phyloP scores from a whole-genome alignment of 2,888 invertebrate species.

The Andrena fulva region DNA sequence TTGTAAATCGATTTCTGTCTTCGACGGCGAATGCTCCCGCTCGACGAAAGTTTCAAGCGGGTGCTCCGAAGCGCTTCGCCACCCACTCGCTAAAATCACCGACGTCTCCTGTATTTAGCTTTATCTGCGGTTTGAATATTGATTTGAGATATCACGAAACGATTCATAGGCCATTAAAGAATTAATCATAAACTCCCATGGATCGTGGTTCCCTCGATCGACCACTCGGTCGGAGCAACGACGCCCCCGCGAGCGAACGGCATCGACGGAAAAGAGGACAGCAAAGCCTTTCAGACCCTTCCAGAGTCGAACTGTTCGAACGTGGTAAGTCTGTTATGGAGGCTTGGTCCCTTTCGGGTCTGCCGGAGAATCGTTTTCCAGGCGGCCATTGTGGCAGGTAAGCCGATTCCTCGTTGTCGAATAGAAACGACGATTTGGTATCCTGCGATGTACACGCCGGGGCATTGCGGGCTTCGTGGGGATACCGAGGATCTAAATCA shows the following conservation, averaged over 20 bases:
- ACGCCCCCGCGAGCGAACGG: background rate
- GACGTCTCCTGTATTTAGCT: too few species aligned
- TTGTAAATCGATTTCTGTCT: slow-evolving; percentile 46
- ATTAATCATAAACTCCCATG: too few species aligned
- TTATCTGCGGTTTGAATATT: too few species aligned
- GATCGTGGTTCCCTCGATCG: too few species aligned
- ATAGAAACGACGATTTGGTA: slow-evolving; percentile 72
- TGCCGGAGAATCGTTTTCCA: slow-evolving; percentile 69
- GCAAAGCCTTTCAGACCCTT: slow-evolving; percentile 55
- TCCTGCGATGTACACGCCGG: slow-evolving; percentile 62
- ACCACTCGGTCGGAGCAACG: too few species aligned
- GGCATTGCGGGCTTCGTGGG: slow-evolving; percentile 50
- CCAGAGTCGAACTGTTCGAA: slow-evolving; percentile 67
- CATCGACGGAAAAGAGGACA: slow-evolving; percentile 39
- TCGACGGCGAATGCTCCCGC: too few species aligned
- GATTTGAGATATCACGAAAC: too few species aligned
- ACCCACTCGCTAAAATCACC: too few species aligned
- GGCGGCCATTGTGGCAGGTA: slow-evolving; percentile 67
- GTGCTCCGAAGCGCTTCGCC: too few species aligned
- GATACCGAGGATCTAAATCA: slow-evolving; percentile 60
- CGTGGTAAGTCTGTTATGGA: slow-evolving; percentile 72
- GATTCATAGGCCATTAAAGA: too few species aligned
- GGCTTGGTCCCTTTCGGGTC: slow-evolving; percentile 65
- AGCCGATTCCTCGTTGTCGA: slow-evolving; percentile 73
- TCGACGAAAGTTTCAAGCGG: too few species aligned